Evolutionary conservation across 2,113 vertebrate species (phyloP).

Genomic region (Prionailurus bengalensis): DNA sequence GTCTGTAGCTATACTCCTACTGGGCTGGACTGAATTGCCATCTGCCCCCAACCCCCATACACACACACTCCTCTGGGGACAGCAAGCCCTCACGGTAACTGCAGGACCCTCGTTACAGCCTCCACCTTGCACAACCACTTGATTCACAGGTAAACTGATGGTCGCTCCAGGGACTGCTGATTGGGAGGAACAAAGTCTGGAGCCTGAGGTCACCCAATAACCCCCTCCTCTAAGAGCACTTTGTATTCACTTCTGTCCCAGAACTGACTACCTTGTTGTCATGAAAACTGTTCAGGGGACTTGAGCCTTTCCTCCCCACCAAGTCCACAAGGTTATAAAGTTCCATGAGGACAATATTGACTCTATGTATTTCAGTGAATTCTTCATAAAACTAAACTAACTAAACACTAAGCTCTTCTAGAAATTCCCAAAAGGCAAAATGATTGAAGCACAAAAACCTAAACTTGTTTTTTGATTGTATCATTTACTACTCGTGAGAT

Average conservation of each 20-base stretch:
- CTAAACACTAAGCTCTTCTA: background rate
- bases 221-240: background rate
- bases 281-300: background rate
- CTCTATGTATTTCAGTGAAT: background rate
- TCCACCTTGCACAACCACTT: background rate
- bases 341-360: background rate
- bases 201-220: background rate
- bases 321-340: background rate
- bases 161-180: background rate
- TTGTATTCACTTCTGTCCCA: background rate
- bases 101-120: background rate
- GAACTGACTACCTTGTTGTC: background rate
- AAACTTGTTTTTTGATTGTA: background rate
- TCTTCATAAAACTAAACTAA: background rate
- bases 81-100: background rate
- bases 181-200: background rate
- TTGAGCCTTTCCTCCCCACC: background rate
- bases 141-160: background rate
- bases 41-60: too few relatives aligned
- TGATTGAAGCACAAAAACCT: background rate
- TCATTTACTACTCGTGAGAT: background rate
- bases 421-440: background rate
- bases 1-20: background rate
- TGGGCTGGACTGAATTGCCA: accelerated
- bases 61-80: too few relatives aligned